Evolutionary conservation across 2,797 vertebrate species (phyloP), one percentile per base, ranked within the genome.

Genomic region (Sebastes kiyomatsui): DNA sequence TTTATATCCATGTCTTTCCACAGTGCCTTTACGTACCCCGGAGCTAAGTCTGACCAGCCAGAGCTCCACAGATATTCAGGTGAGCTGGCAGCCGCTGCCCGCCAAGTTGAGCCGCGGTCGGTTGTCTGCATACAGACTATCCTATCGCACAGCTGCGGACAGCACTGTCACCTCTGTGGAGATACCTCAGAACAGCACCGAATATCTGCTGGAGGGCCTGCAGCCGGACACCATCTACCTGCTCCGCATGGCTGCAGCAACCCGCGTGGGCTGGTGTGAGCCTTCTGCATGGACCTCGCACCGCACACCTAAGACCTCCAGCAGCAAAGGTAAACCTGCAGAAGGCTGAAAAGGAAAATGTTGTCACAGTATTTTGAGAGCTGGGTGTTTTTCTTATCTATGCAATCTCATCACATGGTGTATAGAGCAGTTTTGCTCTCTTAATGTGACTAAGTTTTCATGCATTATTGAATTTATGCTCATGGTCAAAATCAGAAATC

Each of bases 261-360:
- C 99, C 0, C 96, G 96, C 0, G 93, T 97, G 27, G 99, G 99
- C 61, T 98, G 97, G 97, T 99, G 99, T 77, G 98, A 99, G 78
- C 96, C 97, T 0, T 97, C 98, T 0, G 90, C 97, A 1, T 99
- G 99, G 99, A 98, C 96, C 1, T 99, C 99, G 0, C 98, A 99
- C 72, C 95, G 96, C 11, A 99, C 97, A 0, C 97, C 98, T 18
- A 99, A 97, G 88, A 96, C 94, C 20, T 97, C 97, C 6, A 97
- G 95, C 35, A 89, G 95, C 76, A 96, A 96, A 97, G 99, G 98
- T 99, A 92, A 90, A 70, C 13, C 32, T 73, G 60, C 35, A 52
- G 16, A 18, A 13, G 5, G 7, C 16, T 67, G 49, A 38, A 42
- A 38, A 16, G 5, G 55, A 13, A 82, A 60, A 76, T n/a, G 18